Base-by-base conservation (phyloP, 2,888 invertebrate genomes). In the Erebia palarica region DNA sequence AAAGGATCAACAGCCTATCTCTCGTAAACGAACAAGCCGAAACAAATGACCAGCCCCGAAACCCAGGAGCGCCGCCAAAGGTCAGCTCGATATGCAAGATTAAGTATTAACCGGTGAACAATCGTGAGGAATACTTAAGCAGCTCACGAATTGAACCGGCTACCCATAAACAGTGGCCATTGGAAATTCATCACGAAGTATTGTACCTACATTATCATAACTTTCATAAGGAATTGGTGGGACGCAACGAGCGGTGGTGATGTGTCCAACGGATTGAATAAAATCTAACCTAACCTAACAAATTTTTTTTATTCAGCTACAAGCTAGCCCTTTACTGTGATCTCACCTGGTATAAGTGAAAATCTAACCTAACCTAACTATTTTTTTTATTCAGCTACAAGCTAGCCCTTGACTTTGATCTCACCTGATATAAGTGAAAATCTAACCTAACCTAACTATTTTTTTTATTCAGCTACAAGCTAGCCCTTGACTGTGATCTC, bases 141-240 rank as follows among this genome's bases (percentile, higher is more conserved):
- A 65, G 68, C 59, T 71, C 71, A 71, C 71, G 71, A 71, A 55
- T 27, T 67, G 60, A 64, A 65, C 65, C 68, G 27, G 68, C 21
- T 55, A 53, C 63, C 71, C 71, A 55, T 71, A 71, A 58, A 71
- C 49, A 71, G 68, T 42, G 55, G 18, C 61, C 53, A 67, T 67
- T 68, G 60, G 53, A 60, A 64, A 71, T 71, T 61, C 71, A 65
- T 71, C 71, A 71, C 60, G 71, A 65, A 36, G 55, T 36, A 60
- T 42, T 55, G 36, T 53, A 10, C 16, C 16, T 9, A 9, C 53
- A 60, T 68, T 61, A 55, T 61, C 61, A 53, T 68, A 61, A 51
- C 58, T 21, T 65, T 65, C 47, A 47, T 16, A 11, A 18, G n/a
- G 47, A 5, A 7, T 47, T 18, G 21, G 11, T n/a, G 1, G 18